Conservation (phyloP, 1,140 invertebrate species). For the Anastatus disparis region DNA sequence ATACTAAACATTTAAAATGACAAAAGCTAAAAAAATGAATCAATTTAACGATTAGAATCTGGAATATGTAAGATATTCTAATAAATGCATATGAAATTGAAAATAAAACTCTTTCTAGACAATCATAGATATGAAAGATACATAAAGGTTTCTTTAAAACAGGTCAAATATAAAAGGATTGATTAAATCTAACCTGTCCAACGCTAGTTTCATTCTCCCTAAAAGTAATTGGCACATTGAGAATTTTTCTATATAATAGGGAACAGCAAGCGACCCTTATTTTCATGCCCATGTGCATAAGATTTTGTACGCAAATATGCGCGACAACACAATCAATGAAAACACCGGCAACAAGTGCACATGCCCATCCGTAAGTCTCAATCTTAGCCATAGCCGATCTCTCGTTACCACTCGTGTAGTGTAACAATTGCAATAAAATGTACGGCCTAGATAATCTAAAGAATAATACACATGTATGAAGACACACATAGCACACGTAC, state of each 20-base stretch:
- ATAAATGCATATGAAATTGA: too few relatives aligned
- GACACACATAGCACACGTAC: too few relatives aligned
- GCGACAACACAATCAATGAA: constrained; percentile 77
- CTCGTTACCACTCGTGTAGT: constrained; percentile 74
- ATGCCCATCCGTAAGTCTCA: constrained; percentile 76
- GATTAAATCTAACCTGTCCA: constrained; percentile 50
- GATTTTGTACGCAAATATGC: constrained; percentile 83
- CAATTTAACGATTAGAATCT: too few relatives aligned
- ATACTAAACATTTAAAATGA: too few relatives aligned
- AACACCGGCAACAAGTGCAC: constrained; percentile 75
- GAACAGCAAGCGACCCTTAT: constrained; percentile 81
- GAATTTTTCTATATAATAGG: constrained; percentile 84
- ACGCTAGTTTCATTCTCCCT: constrained; percentile 55
- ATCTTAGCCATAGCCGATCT: constrained; percentile 57
- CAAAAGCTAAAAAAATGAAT: too few relatives aligned
- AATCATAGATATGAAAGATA: too few relatives aligned
- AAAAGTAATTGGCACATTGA: constrained; percentile 50
- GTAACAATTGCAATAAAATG: constrained; percentile 77
- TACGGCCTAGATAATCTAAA: constrained; percentile 78
- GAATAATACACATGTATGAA: too few relatives aligned
- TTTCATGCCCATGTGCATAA: constrained; percentile 82
- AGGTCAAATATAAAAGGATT: too few relatives aligned
- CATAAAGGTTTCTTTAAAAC: too few relatives aligned
- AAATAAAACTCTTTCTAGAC: too few relatives aligned
- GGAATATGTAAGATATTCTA: too few relatives aligned